phyloP scores from a whole-genome alignment of 2,888 invertebrate species.

The Tenthredo scrophulariae region DNA sequence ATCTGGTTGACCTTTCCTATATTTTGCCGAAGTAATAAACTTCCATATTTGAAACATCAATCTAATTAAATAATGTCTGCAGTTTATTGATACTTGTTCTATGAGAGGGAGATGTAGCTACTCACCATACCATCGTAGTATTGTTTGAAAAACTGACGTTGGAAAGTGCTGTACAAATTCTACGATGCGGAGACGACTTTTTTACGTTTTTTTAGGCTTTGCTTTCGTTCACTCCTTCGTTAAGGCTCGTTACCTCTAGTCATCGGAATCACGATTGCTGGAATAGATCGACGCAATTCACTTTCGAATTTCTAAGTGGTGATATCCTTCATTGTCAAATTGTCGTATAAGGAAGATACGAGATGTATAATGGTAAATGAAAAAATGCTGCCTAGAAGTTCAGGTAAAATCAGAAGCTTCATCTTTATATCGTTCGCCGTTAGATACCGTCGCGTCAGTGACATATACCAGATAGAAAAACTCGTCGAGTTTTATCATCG shows the following conservation, averaged over 20 bases:
- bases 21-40: neutral
- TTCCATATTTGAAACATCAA: neutral
- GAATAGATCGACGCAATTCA: neutral
- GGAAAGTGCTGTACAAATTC: neutral
- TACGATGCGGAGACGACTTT: neutral
- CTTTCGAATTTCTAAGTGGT: neutral
- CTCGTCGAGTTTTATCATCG: conserved; percentile 35
- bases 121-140: neutral
- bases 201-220: neutral
- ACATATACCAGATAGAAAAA: conserved; percentile 5
- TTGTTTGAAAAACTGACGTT: neutral
- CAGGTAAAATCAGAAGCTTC: conserved; percentile 26
- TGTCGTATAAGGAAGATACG: neutral
- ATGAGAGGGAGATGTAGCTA: neutral
- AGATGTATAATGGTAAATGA: neutral
- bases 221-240: neutral
- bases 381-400: neutral
- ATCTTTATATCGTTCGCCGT: conserved; percentile 48
- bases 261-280: neutral
- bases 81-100: neutral
- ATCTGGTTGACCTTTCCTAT: neutral
- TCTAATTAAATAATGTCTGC: too few relatives aligned
- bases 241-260: neutral
- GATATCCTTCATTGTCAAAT: neutral
- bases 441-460: neutral